Base-by-base conservation (phyloP, 2,797 vertebrate species). In the Dryobates pubescens region DNA sequence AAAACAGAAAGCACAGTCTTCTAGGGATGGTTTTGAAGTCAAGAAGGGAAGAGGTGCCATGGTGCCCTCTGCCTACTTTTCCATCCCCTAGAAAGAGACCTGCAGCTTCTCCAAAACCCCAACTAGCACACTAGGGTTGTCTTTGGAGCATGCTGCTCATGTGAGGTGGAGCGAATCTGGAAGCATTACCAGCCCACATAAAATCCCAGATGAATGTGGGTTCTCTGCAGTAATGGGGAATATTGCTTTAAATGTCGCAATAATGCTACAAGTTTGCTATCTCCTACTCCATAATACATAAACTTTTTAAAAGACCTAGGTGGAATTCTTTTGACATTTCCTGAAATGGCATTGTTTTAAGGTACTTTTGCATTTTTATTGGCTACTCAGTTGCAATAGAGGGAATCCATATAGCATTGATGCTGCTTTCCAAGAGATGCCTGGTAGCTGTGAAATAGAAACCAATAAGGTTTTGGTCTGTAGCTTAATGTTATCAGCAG, bases 311-410 rank as follows among this genome's bases (percentile, higher is more conserved):
- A 1, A 51, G 38, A 38, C 26, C 51, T 83, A 80, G 72, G 77
- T 82, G 47, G 77, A 85, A 76, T 95, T 32, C 95, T 71, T 89
- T 67, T 3, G 13, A 63, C 53, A 45, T 82, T 45, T 76, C 45
- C 63, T 84, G 5, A 2, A 79, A 88, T 68, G 78, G n/a, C 81
- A 61, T 90, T 96, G 88, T 95, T 96, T 96, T 88, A 78, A 92
- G 92, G 14, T 64, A 64, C 17, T 54, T 96, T 76, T 92, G 80
- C 91, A 95, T 96, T 96, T 96, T 89, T 94, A 93, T 93, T 61
- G 77, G 59, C 89, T 91, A 38, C 41, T 7, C n/a, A 58, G 56
- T 72, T 90, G 79, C 67, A 75, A 94, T 27, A 76, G 87, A 88
- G 79, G 14, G 47, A 90, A 93, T 82, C 58, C 22, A 47, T 74